Evolutionary conservation across 2,888 invertebrate genomes (phyloP), one percentile per base, ranked within the genome.

Genomic region (Dynastes hyllus): DNA sequence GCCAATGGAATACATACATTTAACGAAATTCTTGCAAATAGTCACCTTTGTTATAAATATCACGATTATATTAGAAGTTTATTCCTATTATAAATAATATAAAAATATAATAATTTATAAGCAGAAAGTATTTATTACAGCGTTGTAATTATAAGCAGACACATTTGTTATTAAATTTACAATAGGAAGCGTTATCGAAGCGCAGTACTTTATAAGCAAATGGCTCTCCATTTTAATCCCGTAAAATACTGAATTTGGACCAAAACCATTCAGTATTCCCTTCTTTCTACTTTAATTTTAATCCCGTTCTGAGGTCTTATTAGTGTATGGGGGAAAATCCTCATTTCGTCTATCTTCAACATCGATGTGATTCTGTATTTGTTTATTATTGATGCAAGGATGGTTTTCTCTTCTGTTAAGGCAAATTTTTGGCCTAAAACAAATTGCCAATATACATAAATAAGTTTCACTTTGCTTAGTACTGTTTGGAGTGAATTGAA

Each of bases 381-480:
- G 45, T 63, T 70, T 22, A 79, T 13, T 22, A 79, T 40, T 2
- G 76, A 61, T 3, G 76, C 58, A 9, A 79, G 40, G 11, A 79
- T 45, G 2, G 76, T 79, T n/a, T 79, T 79, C 45, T 79, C 79
- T 63, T 79, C 79, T 32, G 40, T 51, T 61, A 79, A 61, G 9
- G 79, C 79, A 65, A 79, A 79, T n/a, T 55, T 76, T 71, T 79
- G 79, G 8, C 79, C 79, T 79, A 45, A 4, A 73, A 73, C 13
- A n/a, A 37, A 45, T 37, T 27, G 2, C 11, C 61, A 61, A 50
- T 58, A 50, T 53, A 22, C 22, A 22, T 22, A 32, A 37, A 22
- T 0, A 2, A 55, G 50, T 6, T 8, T 29, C 13, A 13, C 16
- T n/a, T 63, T 67, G 16, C 32, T 37, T 5, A 37, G 32, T 37